Base-by-base conservation (phyloP, 2,888 invertebrate genomes). In the Hyposoter didymator region DNA sequence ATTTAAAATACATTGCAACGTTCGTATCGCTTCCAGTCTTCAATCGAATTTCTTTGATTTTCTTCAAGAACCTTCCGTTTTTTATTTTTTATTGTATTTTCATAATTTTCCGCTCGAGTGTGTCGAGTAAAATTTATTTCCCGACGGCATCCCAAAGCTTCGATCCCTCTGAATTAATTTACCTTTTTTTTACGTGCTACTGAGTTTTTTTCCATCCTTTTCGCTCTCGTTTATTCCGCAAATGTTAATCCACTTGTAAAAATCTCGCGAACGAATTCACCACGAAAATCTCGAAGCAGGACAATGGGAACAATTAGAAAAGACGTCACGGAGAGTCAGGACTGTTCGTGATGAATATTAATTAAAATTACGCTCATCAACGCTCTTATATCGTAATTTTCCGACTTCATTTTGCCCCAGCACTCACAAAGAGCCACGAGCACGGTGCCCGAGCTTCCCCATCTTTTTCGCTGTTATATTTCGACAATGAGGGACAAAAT, bases 301-400 rank as follows among this genome's bases (percentile, higher is more conserved):
- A 85, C 84, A 82, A 82, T 85, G 74, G 69, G 47, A 39, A 82
- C 78, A 85, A 85, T 85, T 82, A 85, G 78, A 55, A 82, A 78
- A 84, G 74, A 82, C 82, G 78, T 82, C 78, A 85, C 78, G 73
- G 74, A 69, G 55, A 85, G 62, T 75, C 70, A 45, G 74, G n/a
- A 32, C 43, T 47, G 64, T 64, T 75, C 75, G 84, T 83, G 88
- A 91, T 90, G 90, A 90, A 91, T 90, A 90, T 91, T 91, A 91
- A 91, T 90, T 90, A 90, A 91, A 87, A 84, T 84, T 76, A 81
- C 66, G 83, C 87, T 89, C 84, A 87, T 88, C 85, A 87, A 7
- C 10, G 8, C 69, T 35, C 10, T 55, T 70, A 32, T 69, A 39
- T 32, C 45, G 47, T 64, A 78, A 49, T 67, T 73, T 52, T 39